Evolutionary conservation across 2,888 invertebrate species (phyloP).

Genomic region (Macrophya alboannulata): DNA sequence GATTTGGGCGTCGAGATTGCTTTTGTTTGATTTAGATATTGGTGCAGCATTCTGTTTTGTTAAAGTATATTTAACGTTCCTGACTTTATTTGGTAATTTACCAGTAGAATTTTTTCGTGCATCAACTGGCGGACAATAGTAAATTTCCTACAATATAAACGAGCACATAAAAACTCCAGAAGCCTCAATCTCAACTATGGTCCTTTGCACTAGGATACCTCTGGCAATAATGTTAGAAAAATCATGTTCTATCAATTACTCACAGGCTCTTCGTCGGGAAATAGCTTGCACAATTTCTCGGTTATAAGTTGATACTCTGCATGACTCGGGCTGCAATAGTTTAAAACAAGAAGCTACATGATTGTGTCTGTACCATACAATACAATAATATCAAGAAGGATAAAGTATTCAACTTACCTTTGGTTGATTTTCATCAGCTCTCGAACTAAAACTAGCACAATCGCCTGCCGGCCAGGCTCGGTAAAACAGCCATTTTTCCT

Average conservation of each 20-base stretch:
- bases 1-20: not conserved
- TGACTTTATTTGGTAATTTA: slow-evolving; percentile 49
- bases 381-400: not conserved
- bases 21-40: slow-evolving; percentile 38
- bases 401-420: slow-evolving; percentile 12
- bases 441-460: slow-evolving; percentile 18
- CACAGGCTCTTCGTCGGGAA: slow-evolving; percentile 29
- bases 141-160: slow-evolving; percentile 41
- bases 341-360: not conserved
- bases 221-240: not conserved
- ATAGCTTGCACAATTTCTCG: slow-evolving; percentile 3
- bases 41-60: slow-evolving; percentile 43
- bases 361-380: not conserved
- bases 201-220: not conserved
- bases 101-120: slow-evolving; percentile 44
- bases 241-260: slow-evolving; percentile 22
- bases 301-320: slow-evolving; percentile 33
- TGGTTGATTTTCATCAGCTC: slow-evolving; percentile 34
- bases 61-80: slow-evolving; percentile 37
- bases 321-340: slow-evolving; percentile 32
- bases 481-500: slow-evolving; percentile 24
- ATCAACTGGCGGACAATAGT: slow-evolving; percentile 43
- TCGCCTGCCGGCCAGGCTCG: slow-evolving; percentile 33
- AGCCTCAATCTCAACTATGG: slow-evolving; percentile 31
- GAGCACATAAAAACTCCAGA: slow-evolving; percentile 26